A percentile compares a stretch with the other conserved stretches of the same genome.
These are phyloP conservation scores for Columba guinea DNA, from an alignment of 2,797 vertebrate genomes.

Conservation along the genomic window DNA sequence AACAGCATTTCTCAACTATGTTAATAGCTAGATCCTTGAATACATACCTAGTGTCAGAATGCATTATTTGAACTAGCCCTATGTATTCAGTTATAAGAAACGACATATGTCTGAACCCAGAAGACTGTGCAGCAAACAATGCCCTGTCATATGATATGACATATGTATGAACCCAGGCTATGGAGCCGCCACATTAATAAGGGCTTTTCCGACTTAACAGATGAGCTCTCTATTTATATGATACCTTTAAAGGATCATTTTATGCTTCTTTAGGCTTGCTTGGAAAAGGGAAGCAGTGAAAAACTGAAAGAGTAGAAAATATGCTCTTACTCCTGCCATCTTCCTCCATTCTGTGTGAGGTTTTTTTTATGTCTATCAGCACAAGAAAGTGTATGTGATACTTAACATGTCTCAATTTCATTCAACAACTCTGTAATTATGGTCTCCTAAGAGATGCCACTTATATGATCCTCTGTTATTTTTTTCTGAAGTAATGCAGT, in stretches of 20 bases:
- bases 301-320: neutral
- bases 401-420: neutral
- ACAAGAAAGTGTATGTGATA: neutral
- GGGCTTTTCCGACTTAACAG: conserved; percentile 48
- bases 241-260: conserved; percentile 51
- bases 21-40: conserved; percentile 17
- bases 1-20: neutral
- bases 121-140: conserved; percentile 41
- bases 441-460: conserved; percentile 37
- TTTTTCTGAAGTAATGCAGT: conserved; percentile 35
- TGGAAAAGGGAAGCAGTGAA: neutral
- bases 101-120: conserved; percentile 40
- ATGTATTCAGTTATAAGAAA: conserved; percentile 12
- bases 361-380: neutral
- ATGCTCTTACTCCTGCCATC: neutral
- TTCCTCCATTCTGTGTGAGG: neutral
- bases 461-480: conserved; percentile 1
- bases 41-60: conserved; percentile 38
- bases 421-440: conserved; percentile 2
- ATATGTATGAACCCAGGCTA: conserved; percentile 50
- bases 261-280: conserved; percentile 26
- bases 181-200: conserved; percentile 56
- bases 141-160: conserved; percentile 38
- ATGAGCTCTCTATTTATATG: conserved; percentile 47
- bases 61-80: conserved; percentile 11